phyloP scores from a whole-genome alignment of 2,113 vertebrate genomes.

The Hirundichthys speculiger region DNA sequence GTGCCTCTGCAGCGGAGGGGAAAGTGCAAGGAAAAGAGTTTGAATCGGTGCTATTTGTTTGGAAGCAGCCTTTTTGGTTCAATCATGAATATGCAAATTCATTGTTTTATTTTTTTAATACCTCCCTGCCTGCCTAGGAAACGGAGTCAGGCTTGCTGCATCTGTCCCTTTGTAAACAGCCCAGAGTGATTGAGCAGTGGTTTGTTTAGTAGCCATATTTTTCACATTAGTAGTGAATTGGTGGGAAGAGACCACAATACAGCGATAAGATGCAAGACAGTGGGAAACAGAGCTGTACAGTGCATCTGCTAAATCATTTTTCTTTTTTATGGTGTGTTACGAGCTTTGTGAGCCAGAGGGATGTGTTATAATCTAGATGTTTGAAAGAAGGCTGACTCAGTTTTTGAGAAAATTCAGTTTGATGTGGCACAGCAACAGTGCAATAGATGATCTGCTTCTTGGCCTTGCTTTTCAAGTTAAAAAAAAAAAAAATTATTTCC shows the following conservation, averaged over 20 bases:
- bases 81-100: slow-evolving; percentile 60
- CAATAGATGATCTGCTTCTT: neutral
- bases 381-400: slow-evolving; percentile 8
- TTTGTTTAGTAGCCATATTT: slow-evolving; percentile 40
- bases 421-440: neutral
- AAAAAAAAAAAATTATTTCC: neutral
- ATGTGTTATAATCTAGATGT: neutral
- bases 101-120: neutral
- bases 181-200: slow-evolving; percentile 45
- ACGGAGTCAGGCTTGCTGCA: slow-evolving; percentile 53
- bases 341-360: slow-evolving; percentile 15
- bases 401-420: neutral
- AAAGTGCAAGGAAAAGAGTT: neutral
- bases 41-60: slow-evolving; percentile 38
- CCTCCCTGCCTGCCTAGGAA: slow-evolving; percentile 43
- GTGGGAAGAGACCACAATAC: slow-evolving; percentile 1
- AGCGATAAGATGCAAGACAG: neutral
- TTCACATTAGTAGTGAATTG: slow-evolving; percentile 36
- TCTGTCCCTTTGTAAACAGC: slow-evolving; percentile 57
- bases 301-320: slow-evolving; percentile 17
- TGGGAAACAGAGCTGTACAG: neutral
- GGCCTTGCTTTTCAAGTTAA: neutral
- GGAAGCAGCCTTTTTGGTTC: slow-evolving; percentile 24
- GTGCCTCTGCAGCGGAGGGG: too few species aligned
- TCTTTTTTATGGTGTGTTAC: slow-evolving; percentile 14